These are phyloP conservation scores for Cerastoderma edule DNA, from an alignment of 2,888 invertebrate genomes.

Conservation along the genomic window DNA sequence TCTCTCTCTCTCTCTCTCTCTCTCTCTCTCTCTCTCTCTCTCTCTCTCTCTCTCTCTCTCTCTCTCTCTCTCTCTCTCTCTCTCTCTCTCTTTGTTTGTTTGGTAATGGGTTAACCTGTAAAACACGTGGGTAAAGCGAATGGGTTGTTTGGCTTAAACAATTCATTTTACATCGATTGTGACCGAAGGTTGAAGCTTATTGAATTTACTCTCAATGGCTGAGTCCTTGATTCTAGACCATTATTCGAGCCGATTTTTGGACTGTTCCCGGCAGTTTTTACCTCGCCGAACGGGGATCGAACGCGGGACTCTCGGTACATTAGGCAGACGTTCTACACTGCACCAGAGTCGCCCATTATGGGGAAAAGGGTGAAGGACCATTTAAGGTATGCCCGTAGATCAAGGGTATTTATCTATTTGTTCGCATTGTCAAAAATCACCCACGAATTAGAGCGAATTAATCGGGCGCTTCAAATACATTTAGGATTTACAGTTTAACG, in stretches of 20 bases:
- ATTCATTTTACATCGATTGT: background rate
- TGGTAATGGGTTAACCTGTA: background rate
- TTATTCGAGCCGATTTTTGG: background rate
- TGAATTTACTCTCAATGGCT: background rate
- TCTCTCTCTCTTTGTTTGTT: background rate
- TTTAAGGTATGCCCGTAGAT: too few relatives aligned
- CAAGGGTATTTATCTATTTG: too few relatives aligned
- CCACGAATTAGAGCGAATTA: too few relatives aligned
- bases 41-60: background rate
- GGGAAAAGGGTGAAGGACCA: too few relatives aligned
- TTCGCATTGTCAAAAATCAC: too few relatives aligned
- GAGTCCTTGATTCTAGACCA: background rate
- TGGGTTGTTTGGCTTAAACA: background rate
- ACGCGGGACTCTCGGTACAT: too few relatives aligned
- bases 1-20: constrained; percentile 1
- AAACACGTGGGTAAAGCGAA: background rate
- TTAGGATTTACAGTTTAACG: too few relatives aligned
- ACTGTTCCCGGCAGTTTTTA: too few relatives aligned
- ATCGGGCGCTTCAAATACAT: too few relatives aligned
- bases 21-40: background rate
- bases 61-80: background rate
- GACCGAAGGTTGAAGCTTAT: background rate
- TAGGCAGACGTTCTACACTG: too few relatives aligned
- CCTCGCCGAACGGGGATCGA: too few relatives aligned
- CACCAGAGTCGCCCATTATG: too few relatives aligned